These are phyloP conservation scores for Parthenolecanium corni DNA, from an alignment of 2,888 invertebrate species.

Conservation along the genomic window DNA sequence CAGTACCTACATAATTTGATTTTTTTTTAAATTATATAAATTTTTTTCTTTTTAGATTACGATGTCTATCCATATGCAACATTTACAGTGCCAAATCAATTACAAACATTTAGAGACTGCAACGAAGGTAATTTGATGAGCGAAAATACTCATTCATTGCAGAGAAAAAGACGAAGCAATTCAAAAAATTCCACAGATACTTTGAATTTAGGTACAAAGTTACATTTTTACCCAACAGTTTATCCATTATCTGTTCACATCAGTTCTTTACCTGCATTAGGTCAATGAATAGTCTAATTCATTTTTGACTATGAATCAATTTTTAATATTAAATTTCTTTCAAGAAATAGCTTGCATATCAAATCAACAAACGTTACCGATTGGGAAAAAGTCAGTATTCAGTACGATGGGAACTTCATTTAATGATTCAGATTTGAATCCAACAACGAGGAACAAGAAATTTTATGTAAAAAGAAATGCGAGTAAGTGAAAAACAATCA, in stretches of 20 bases:
- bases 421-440: conserved; percentile 19
- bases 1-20: too few relatives aligned
- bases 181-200: conserved; percentile 22
- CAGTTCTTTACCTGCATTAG: too few relatives aligned
- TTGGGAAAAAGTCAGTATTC: conserved; percentile 27
- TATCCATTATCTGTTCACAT: too few relatives aligned
- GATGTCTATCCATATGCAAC: conserved; percentile 39
- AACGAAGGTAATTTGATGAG: conserved; percentile 14
- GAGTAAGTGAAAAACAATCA: not conserved
- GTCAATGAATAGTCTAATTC: too few relatives aligned
- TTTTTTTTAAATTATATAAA: not conserved
- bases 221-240: not conserved
- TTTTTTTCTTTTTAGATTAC: conserved; percentile 33
- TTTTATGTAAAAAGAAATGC: conserved; percentile 15
- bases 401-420: conserved; percentile 16
- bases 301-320: not conserved
- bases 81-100: conserved; percentile 36
- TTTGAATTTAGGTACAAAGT: conserved; percentile 10
- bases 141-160: conserved; percentile 21
- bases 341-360: conserved; percentile 39
- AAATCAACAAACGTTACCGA: conserved; percentile 38
- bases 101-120: conserved; percentile 24
- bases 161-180: conserved; percentile 17
- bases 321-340: not conserved
- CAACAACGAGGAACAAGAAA: conserved; percentile 20